Percentiles rank a stretch among this genome's conserved stretches.
Evolutionary conservation across 2,113 vertebrate genomes (phyloP).

Genomic region (Sylvietta virens): DNA sequence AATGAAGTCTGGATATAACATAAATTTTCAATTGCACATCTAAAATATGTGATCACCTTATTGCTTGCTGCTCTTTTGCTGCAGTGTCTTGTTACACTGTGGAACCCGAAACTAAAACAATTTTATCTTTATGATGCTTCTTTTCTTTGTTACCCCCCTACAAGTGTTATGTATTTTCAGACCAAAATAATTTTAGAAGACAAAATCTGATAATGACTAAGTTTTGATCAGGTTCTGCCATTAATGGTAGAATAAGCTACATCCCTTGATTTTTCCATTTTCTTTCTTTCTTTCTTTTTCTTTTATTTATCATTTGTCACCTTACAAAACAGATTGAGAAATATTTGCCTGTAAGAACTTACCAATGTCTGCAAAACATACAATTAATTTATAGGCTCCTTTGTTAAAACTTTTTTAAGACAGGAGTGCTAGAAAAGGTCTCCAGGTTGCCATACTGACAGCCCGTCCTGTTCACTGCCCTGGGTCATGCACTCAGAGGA

Average conservation of each 20-base stretch:
- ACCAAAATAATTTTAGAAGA: neutral
- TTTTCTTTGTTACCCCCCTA: neutral
- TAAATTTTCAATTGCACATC: neutral
- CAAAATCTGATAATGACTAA: neutral
- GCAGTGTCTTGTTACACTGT: neutral
- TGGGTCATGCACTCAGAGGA: neutral
- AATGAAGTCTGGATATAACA: neutral
- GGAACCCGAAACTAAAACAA: neutral
- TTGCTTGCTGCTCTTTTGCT: neutral
- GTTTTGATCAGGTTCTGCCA: neutral
- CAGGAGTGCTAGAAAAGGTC: neutral
- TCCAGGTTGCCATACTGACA: neutral
- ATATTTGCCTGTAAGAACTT: neutral
- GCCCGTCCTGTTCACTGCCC: neutral
- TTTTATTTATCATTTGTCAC: neutral
- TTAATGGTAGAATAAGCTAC: neutral
- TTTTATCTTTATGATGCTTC: neutral
- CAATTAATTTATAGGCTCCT: neutral
- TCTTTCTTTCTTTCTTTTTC: neutral
- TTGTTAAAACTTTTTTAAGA: neutral
- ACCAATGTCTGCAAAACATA: neutral
- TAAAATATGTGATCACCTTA: neutral
- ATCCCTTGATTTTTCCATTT: neutral
- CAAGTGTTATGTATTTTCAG: neutral
- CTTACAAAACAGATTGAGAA: neutral